Conservation (phyloP, 2,113 vertebrate species). For the Stegostoma tigrinum region DNA sequence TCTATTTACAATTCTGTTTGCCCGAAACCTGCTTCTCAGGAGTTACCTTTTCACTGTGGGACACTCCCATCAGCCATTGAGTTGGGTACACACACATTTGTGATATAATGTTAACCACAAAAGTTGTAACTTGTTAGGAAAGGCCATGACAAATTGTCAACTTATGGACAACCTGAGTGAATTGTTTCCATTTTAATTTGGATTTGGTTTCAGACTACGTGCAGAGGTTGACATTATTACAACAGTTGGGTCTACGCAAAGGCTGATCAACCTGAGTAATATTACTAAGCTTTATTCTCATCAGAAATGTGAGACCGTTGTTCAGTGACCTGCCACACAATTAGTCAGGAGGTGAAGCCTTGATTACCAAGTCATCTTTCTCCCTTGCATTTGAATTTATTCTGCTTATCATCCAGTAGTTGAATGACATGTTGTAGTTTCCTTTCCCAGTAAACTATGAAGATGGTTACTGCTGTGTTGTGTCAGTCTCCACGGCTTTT, state of each 20-base stretch:
- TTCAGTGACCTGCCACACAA: not conserved
- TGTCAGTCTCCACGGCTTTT: not conserved
- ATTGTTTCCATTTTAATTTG: not conserved
- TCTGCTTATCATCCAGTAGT: not conserved
- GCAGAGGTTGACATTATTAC: not conserved
- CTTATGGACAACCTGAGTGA: not conserved
- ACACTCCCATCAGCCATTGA: not conserved
- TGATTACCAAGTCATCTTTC: not conserved
- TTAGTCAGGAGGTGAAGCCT: not conserved
- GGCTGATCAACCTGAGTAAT: not conserved
- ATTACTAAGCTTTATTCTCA: not conserved
- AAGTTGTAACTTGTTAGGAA: not conserved
- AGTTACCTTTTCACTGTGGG: not conserved
- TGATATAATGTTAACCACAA: not conserved
- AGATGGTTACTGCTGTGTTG: not conserved
- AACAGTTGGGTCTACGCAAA: not conserved
- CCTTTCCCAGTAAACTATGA: not conserved
- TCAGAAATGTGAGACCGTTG: not conserved
- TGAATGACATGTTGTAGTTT: not conserved
- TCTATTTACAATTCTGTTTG: not conserved
- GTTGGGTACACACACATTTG: not conserved
- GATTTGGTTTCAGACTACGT: not conserved
- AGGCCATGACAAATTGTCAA: not conserved
- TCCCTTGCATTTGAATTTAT: not conserved
- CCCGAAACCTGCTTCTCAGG: not conserved